Conservation (phyloP, 2,113 vertebrate species). For the Pseudopodoces humilis region DNA sequence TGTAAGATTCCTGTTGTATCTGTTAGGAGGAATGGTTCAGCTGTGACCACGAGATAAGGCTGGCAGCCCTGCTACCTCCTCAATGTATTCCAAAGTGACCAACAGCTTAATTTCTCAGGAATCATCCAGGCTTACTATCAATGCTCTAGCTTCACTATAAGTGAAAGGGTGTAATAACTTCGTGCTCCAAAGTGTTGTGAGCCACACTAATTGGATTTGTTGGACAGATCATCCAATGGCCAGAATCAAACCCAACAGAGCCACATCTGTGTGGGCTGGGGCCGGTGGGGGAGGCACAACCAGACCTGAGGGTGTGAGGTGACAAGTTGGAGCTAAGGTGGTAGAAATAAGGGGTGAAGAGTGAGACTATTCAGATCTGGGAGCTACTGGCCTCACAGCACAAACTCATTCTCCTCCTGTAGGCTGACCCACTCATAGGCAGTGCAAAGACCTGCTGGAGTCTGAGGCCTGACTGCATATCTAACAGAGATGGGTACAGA, state of each 20-base stretch:
- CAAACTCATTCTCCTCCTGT: neutral
- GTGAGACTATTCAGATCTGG: neutral
- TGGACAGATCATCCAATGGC: neutral
- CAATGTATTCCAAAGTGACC: neutral
- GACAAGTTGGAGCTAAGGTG: neutral
- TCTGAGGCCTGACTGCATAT: neutral
- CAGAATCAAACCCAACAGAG: neutral
- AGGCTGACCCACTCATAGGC: neutral
- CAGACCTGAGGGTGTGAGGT: neutral
- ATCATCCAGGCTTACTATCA: neutral
- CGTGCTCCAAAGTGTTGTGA: neutral
- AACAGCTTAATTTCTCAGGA: neutral
- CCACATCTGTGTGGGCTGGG: neutral
- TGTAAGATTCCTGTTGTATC: neutral
- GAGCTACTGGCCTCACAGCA: neutral
- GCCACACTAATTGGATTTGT: neutral
- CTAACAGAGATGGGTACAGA: neutral
- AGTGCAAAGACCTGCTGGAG: neutral
- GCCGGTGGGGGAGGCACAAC: accelerated
- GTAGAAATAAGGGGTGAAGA: neutral
- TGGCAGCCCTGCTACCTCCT: neutral
- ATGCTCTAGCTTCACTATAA: neutral
- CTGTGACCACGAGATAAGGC: neutral
- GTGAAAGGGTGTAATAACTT: neutral
- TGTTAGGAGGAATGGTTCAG: neutral